Evolutionary conservation across 2,888 invertebrate genomes (phyloP), one percentile per base, ranked within the genome.

Genomic region (Epirrhoe alternata): DNA sequence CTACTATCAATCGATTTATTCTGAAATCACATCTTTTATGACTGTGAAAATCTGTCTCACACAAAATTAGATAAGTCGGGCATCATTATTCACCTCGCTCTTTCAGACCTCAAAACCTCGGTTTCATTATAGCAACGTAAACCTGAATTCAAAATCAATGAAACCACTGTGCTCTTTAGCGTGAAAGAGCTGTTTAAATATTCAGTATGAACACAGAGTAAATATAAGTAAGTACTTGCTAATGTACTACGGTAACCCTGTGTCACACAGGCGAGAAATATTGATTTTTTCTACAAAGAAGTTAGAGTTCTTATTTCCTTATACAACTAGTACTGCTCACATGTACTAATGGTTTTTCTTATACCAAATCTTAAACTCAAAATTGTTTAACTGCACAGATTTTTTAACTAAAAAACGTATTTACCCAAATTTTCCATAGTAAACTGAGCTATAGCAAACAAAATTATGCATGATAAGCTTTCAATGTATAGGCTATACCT

Each of bases 111-210:
- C 0, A 54, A 42, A 42, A 42, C 38, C 38, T 42, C 38, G 59
- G 51, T 66, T 67, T 61, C 59, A 56, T 57, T 61, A 56, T 49
- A 51, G 55, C 50, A 57, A 60, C 24, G 63, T 67, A 61, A 66
- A 60, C 61, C 51, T 64, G 69, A 70, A 73, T 72, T 67, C 45
- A 62, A 64, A 72, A 70, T 74, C 69, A 74, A 71, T 70, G 68
- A 62, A 67, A 69, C 72, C 69, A 55, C 68, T 61, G 59, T 68
- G 68, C 61, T 66, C 66, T 66, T 68, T 64, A 71, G 62, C 68
- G 67, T 62, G 51, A 63, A 70, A 69, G 67, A 68, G 62, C 59
- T 64, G 58, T 24, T 71, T 61, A 70, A 74, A 70, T 74, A 74
- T 74, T 74, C 72, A 74, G 50, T 63, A 66, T 61, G 58, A 54